A percentile compares a stretch with the other conserved stretches of the same genome.
phyloP scores from a whole-genome alignment of 2,797 vertebrate genomes.

The Chaunax sp. region DNA sequence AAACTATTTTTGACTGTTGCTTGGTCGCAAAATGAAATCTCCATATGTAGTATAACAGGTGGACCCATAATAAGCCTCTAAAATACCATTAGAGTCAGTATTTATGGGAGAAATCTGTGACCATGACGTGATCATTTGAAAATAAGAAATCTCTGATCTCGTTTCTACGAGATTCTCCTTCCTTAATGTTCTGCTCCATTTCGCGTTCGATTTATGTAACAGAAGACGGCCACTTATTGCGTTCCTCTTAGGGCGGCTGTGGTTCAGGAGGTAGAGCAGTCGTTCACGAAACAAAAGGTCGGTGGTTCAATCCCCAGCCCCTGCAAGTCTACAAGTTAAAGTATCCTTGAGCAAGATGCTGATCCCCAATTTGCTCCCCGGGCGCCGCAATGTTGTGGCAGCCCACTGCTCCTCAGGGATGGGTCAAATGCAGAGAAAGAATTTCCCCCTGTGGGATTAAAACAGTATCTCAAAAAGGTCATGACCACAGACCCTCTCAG shows the following conservation, averaged over 20 bases:
- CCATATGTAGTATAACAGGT: constrained; percentile 37
- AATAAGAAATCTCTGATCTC: constrained; percentile 45
- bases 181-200: constrained; percentile 68
- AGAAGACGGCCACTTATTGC: constrained; percentile 42
- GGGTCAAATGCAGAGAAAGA: too few relatives aligned
- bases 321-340: too few relatives aligned
- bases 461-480: too few relatives aligned
- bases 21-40: constrained; percentile 35
- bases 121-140: constrained; percentile 20
- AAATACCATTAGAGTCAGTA: constrained; percentile 44
- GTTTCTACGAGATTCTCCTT: constrained; percentile 34
- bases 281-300: too few relatives aligned
- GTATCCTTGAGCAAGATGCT: too few relatives aligned
- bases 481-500: constrained; percentile 41
- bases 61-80: constrained; percentile 35
- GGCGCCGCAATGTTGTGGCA: too few relatives aligned
- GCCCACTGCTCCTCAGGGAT: too few relatives aligned
- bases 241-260: constrained; percentile 41
- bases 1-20: constrained; percentile 19
- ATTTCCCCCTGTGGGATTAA: too few relatives aligned
- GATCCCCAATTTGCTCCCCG: too few relatives aligned
- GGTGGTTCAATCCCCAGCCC: too few relatives aligned
- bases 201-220: constrained; percentile 58
- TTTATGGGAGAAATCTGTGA: constrained; percentile 62
- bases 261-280: too few relatives aligned